phyloP scores from a whole-genome alignment of 1,140 invertebrate genomes.

The Zophobas morio region DNA sequence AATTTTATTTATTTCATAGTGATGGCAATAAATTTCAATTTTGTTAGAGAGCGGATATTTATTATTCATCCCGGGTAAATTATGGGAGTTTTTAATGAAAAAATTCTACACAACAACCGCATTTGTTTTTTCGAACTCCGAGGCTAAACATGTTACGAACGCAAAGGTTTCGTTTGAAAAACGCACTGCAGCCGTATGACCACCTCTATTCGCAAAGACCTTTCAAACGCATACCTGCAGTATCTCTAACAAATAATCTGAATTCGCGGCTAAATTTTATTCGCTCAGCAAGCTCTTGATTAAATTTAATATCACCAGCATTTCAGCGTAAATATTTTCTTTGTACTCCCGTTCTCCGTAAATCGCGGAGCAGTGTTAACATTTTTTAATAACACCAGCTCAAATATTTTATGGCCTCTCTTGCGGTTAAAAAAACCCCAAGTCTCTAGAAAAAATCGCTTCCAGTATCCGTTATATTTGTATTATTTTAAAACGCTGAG shows the following conservation, averaged over 20 bases:
- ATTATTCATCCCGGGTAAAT: neutral
- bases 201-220: no score
- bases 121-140: neutral
- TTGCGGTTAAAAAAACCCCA: no score
- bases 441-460: no score
- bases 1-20: neutral
- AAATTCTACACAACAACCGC: neutral
- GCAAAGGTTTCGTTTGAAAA: no score
- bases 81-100: neutral
- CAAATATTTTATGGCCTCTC: no score
- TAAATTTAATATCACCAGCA: slow-evolving; percentile 8
- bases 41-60: slow-evolving; percentile 7
- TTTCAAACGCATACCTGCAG: neutral
- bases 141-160: neutral
- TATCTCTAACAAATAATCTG: neutral
- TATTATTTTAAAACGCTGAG: no score
- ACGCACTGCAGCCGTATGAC: no score
- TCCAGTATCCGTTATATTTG: no score
- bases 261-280: neutral
- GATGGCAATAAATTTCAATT: slow-evolving; percentile 8
- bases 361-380: no score
- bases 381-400: no score
- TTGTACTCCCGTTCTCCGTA: neutral
- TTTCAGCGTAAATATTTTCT: slow-evolving; percentile 14
- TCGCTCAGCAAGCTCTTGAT: neutral